phyloP scores from a whole-genome alignment of 2,888 invertebrate genomes.

The Mesorhabditis sp. region DNA sequence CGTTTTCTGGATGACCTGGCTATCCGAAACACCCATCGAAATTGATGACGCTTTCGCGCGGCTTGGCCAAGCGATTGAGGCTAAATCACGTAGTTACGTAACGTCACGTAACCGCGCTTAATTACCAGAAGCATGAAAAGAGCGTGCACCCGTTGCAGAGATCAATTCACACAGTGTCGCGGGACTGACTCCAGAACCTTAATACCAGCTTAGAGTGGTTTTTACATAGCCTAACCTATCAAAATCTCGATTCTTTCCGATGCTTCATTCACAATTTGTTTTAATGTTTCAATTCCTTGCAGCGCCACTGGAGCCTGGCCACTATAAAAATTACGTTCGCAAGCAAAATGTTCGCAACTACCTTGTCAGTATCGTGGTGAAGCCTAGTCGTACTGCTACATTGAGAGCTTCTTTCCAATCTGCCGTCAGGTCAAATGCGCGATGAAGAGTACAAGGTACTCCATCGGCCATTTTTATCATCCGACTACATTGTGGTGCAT shows the following conservation, averaged over 20 bases:
- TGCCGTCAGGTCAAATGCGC: slow-evolving; percentile 29
- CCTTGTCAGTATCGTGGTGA: slow-evolving; percentile 33
- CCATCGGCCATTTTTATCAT: slow-evolving; percentile 22
- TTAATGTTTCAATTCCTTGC: slow-evolving; percentile 27
- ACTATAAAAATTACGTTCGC: slow-evolving; percentile 12
- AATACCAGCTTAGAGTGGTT: background rate
- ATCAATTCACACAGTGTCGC: slow-evolving; percentile 8
- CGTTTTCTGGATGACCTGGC: background rate
- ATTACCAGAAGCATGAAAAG: background rate
- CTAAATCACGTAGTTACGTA: background rate
- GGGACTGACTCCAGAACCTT: slow-evolving; percentile 17
- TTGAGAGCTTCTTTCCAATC: slow-evolving; percentile 29
- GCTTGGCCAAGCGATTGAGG: too few relatives aligned
- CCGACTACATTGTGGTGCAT: slow-evolving; percentile 19
- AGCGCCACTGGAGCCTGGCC: slow-evolving; percentile 30
- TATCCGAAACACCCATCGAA: background rate
- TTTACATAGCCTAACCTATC: slow-evolving; percentile 11
- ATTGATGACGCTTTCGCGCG: background rate
- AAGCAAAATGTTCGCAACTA: slow-evolving; percentile 2
- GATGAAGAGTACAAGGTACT: slow-evolving; percentile 32
- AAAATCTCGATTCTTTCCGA: slow-evolving; percentile 21
- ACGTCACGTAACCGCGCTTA: background rate
- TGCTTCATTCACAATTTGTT: slow-evolving; percentile 22
- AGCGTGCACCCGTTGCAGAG: slow-evolving; percentile 6
- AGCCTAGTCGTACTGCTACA: slow-evolving; percentile 28